Percentiles rank a stretch among this genome's conserved stretches.
Conservation (phyloP, 2,113 vertebrate genomes). For the Pteropus alecto region DNA sequence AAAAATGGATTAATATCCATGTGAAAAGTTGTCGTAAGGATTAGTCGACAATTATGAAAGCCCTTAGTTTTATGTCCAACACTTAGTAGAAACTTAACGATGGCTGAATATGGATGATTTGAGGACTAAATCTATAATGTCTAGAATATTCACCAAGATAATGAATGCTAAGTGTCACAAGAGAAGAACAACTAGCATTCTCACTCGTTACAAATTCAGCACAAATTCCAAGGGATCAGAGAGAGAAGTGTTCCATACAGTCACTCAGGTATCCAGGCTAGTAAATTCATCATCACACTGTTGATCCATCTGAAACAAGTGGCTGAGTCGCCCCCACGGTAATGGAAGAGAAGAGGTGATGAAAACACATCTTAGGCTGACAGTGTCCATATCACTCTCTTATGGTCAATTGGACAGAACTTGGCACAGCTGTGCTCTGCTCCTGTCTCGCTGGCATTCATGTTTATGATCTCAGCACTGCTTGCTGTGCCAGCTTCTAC, state of each 20-base stretch:
- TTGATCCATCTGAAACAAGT: not conserved
- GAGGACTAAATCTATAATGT: not conserved
- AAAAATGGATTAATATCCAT: not conserved
- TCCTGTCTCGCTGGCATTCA: fast-evolving
- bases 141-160: not conserved
- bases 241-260: fast-evolving
- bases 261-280: not conserved
- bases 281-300: fast-evolving
- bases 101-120: fast-evolving
- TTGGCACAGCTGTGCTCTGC: not conserved
- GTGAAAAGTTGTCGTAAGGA: not conserved
- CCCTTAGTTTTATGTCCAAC: not conserved
- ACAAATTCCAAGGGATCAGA: fast-evolving
- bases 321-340: not conserved
- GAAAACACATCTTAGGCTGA: not conserved
- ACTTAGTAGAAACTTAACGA: not conserved
- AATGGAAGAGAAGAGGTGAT: not conserved
- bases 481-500: not conserved
- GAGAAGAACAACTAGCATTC: not conserved
- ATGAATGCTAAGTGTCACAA: not conserved
- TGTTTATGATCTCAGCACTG: fast-evolving
- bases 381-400: not conserved
- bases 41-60: not conserved
- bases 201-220: not conserved
- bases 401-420: fast-evolving